Base-by-base conservation (phyloP, 92 coral and sea anemone species). In the Montipora capitata region DNA sequence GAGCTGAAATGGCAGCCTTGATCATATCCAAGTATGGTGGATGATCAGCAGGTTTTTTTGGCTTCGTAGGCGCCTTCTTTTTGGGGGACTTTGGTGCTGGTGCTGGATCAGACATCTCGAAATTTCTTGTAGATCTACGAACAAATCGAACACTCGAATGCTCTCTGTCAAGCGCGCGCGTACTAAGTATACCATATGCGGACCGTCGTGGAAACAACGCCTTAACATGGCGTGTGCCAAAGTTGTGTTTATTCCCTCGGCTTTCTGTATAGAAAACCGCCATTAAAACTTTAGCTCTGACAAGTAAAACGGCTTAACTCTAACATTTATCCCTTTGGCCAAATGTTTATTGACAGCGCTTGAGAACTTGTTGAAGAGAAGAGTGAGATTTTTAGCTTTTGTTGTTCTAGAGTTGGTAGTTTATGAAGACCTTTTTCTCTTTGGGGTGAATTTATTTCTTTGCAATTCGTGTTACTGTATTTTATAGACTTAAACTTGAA, bases 1-100 rank as follows among this genome's bases (percentile, higher is more conserved):
- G 9, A 12, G 91, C 81, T 14, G 3, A 35, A 43, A 88, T 51
- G 15, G 91, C 91, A 42, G 87, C 91, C 62, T 48, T 58, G 74
- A 88, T 78, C 91, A 88, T 88, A 2, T 85, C 82, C 9, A 7
- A 0, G 67, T 88, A 88, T 16, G 78, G 71, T 45, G 91, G 91
- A 72, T 88, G 91, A 0, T 80, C 87, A 10, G 84, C 72, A 6
- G 84, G 83, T 65, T 87, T 87, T 65, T 82, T 77, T 13, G 91
- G 41, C 90, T 85, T 85, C 27, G 66, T 54, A 14, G 90, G 90
- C 11, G 71, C 58, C 81, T 90, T 84, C 82, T 84, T 84, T n/a
- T 84, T 84, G 0, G 88, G 82, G 4, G 88, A 72, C 79, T 83
- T 83, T 13, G 78, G 18, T 78, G 70, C 57, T 16, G 27, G 10